A percentile compares a stretch with the other conserved stretches of the same genome.
phyloP scores from a whole-genome alignment of 2,113 vertebrate genomes.

The Rousettus leschenaultii region DNA sequence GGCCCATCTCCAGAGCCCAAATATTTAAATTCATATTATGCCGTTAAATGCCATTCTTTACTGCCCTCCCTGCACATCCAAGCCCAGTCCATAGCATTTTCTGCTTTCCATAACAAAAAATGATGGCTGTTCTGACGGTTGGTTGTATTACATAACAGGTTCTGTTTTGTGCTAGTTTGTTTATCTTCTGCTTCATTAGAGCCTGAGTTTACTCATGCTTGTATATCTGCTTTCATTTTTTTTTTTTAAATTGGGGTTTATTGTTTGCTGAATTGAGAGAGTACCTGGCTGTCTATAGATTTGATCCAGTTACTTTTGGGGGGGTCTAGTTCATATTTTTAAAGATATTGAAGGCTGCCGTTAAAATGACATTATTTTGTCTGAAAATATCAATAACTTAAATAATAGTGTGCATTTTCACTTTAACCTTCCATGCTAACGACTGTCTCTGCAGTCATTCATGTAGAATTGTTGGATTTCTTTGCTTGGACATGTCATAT shows the following conservation, averaged over 20 bases:
- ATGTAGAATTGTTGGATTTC: neutral
- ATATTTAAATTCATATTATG: neutral
- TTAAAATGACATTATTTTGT: constrained; percentile 4
- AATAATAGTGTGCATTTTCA: neutral
- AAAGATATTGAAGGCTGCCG: neutral
- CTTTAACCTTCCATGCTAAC: neutral
- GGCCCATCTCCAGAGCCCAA: neutral
- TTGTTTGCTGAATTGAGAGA: neutral
- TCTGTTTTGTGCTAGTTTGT: neutral
- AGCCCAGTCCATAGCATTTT: neutral
- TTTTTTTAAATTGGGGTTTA: neutral
- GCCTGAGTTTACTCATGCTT: neutral
- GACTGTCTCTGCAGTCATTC: neutral
- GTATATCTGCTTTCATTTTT: neutral
- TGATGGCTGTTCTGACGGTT: neutral
- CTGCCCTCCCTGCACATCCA: neutral
- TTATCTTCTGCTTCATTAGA: neutral
- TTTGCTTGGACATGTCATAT: neutral
- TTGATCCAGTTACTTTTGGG: neutral
- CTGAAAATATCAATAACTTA: neutral
- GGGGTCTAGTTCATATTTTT: neutral
- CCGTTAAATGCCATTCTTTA: neutral
- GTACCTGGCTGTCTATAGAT: neutral
- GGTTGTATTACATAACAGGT: no score
- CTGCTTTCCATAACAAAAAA: neutral